Percentiles rank a stretch among this genome's conserved stretches.
Evolutionary conservation across 2,113 vertebrate genomes (phyloP).

Genomic region (Verasper variegatus): DNA sequence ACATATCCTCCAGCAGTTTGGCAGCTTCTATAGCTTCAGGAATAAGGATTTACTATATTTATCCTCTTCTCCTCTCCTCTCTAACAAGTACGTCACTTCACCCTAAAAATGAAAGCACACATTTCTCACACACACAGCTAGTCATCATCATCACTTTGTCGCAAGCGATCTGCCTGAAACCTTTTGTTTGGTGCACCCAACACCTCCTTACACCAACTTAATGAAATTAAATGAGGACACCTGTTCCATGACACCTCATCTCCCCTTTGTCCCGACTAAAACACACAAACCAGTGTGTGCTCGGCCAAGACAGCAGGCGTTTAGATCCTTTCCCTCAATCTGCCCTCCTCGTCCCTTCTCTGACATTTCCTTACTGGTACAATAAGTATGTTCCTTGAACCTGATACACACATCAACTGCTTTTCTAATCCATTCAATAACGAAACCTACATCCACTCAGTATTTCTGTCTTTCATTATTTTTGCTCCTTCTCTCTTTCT

Average conservation of each 20-base stretch:
- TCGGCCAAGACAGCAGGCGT: slow-evolving; percentile 59
- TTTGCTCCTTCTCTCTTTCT: slow-evolving; percentile 30
- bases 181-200: slow-evolving; percentile 12
- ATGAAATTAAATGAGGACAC: slow-evolving; percentile 56
- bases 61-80: not conserved
- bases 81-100: not conserved
- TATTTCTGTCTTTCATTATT: slow-evolving; percentile 58
- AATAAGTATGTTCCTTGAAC: no score
- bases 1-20: not conserved
- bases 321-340: slow-evolving; percentile 41
- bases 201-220: slow-evolving; percentile 21
- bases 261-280: slow-evolving; percentile 48
- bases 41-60: not conserved
- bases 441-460: slow-evolving; percentile 45
- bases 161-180: not conserved
- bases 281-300: slow-evolving; percentile 37
- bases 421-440: slow-evolving; percentile 52
- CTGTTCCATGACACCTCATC: slow-evolving; percentile 56
- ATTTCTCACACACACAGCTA: not conserved
- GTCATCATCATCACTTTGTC: slow-evolving; percentile 2
- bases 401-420: slow-evolving; percentile 9
- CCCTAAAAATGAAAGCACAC: not conserved
- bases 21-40: not conserved
- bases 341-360: slow-evolving; percentile 36
- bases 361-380: slow-evolving; percentile 37